A percentile compares a stretch with the other conserved stretches of the same genome.
These are phyloP conservation scores for Caenorhabditis tropicalis DNA, from an alignment of 1,140 invertebrate species.

Conservation along the genomic window DNA sequence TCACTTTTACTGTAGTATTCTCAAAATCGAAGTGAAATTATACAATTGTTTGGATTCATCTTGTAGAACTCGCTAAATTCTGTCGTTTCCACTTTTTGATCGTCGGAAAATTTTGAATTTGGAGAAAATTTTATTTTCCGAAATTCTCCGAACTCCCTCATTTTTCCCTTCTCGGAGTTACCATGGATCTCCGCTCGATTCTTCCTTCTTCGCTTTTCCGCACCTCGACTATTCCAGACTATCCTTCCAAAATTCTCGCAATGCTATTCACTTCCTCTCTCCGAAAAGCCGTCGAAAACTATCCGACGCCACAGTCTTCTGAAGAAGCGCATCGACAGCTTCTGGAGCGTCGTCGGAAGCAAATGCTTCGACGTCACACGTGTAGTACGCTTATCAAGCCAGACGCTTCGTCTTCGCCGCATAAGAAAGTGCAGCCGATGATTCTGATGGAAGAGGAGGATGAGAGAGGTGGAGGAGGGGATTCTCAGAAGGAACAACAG, in stretches of 20 bases:
- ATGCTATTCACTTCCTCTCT: constrained; percentile 69
- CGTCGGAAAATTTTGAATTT: too few species aligned
- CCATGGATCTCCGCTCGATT: neutral
- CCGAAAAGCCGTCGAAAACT: constrained; percentile 66
- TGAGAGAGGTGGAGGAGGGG: too few species aligned
- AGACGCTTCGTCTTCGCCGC: neutral
- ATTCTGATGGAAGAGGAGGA: neutral
- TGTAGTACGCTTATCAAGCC: constrained; percentile 60
- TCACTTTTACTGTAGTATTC: too few species aligned
- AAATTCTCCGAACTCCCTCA: too few species aligned
- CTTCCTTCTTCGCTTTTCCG: constrained; percentile 30
- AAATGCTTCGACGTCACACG: constrained; percentile 65
- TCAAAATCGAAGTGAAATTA: too few species aligned
- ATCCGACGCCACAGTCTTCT: constrained; percentile 48
- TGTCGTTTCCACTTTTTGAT: too few species aligned
- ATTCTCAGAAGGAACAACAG: neutral
- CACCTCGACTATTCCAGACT: constrained; percentile 39
- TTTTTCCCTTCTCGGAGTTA: neutral
- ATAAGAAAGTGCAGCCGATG: neutral
- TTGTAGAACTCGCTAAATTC: too few species aligned
- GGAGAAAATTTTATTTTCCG: too few species aligned
- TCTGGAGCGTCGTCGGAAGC: constrained; percentile 61
- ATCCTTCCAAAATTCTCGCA: neutral
- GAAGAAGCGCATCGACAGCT: constrained; percentile 59
- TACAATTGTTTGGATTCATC: too few species aligned